These are phyloP conservation scores for Poecilia latipinna DNA, from an alignment of 2,113 vertebrate species.

Conservation along the genomic window DNA sequence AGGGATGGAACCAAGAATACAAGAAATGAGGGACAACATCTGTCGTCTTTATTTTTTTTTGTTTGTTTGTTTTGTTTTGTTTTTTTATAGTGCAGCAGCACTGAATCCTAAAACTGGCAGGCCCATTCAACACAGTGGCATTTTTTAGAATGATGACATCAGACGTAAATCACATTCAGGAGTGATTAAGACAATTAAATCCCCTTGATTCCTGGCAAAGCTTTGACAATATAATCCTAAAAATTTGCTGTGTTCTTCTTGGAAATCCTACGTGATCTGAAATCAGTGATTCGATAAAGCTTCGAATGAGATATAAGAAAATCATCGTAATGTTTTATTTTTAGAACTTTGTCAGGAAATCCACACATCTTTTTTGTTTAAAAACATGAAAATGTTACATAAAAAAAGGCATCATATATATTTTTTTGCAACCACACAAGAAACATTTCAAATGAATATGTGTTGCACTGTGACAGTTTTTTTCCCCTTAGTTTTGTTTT, in stretches of 20 bases:
- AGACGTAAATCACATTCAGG: slow-evolving; percentile 54
- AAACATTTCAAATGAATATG: slow-evolving; percentile 48
- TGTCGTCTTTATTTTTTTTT: background rate
- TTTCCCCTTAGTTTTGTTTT: background rate
- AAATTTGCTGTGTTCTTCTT: slow-evolving; percentile 22
- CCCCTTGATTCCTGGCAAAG: slow-evolving; percentile 45
- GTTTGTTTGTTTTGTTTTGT: background rate
- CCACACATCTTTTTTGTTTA: slow-evolving; percentile 53
- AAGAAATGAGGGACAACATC: slow-evolving; percentile 35
- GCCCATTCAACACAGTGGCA: slow-evolving; percentile 30
- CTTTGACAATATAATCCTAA: slow-evolving; percentile 57
- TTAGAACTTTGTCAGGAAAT: slow-evolving; percentile 49
- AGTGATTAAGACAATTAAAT: slow-evolving; percentile 66
- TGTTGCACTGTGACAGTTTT: slow-evolving; percentile 35
- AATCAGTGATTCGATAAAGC: slow-evolving; percentile 35
- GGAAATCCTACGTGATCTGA: slow-evolving; percentile 23
- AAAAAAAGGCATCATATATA: slow-evolving; percentile 51
- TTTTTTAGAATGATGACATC: slow-evolving; percentile 59
- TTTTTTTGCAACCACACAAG: slow-evolving; percentile 51
- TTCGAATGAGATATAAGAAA: slow-evolving; percentile 9
- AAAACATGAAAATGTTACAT: slow-evolving; percentile 39
- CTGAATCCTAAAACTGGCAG: slow-evolving; percentile 27
- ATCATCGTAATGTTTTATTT: slow-evolving; percentile 53
- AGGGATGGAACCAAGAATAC: slow-evolving; percentile 18
- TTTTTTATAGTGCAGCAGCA: slow-evolving; percentile 20